Base-by-base conservation (phyloP, 2,113 vertebrate species). In the Clupea harengus region DNA sequence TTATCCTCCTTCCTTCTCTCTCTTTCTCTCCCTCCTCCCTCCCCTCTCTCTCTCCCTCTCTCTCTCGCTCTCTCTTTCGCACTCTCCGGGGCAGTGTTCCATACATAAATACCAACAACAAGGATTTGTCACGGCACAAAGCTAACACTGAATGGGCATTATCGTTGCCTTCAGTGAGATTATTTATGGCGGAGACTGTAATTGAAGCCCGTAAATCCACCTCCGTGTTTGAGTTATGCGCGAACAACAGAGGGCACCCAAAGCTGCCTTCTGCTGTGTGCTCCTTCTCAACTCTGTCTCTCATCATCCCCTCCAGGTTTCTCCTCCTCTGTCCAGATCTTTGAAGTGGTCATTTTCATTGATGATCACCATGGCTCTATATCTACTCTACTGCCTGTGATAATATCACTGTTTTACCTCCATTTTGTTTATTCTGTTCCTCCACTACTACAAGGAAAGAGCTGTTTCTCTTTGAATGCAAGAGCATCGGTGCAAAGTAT, bases 91-190 rank as follows among this genome's bases (percentile, higher is more conserved):
- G 90, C 90, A 90, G 85, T 81, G 81, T 86, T 90, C 83, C 75
- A 89, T 89, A 88, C 84, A 86, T 90, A 93, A 92, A 94, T 89
- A 92, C 86, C 88, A 91, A 91, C 89, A 93, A 90, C 88, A 75
- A 90, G 91, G 89, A 93, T 94, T 91, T 90, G 91, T 91, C 93
- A 93, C 85, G 89, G 88, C 82, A 78, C 89, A 92, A 86, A 91
- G 90, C 88, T 89, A 90, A 88, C 87, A 91, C 89, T 91, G 90
- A 92, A 92, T 89, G 90, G 84, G 85, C 84, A 87, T 92, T 92
- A 90, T 92, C 85, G 91, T 92, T 88, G 90, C 89, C 89, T 88
- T 85, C 88, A 25, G 32, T 87, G 87, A 78, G 83, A 64, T 92
- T 92, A 91, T 91, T 91, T 90, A 83, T 87, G 88, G 87, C 84